phyloP scores from a whole-genome alignment of 2,888 invertebrate species.

The Neelides folsomi region DNA sequence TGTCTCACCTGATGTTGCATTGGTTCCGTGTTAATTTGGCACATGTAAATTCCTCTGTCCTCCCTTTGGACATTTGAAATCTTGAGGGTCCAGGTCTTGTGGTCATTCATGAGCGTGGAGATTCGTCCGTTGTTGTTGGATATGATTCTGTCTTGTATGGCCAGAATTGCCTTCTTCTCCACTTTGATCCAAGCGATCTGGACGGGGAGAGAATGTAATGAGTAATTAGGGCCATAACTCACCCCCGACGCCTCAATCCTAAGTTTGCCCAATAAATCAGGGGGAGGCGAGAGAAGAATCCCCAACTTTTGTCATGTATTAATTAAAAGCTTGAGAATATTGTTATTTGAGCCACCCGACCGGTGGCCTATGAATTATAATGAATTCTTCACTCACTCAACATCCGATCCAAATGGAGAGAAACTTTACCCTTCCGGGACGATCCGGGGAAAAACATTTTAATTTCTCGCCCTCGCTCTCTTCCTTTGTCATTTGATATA shows the following conservation, averaged over 20 bases:
- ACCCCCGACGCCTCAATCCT: slow-evolving; percentile 9
- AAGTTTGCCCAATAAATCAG: too few relatives aligned
- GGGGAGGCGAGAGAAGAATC: slow-evolving; percentile 19
- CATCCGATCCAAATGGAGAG: slow-evolving; percentile 9
- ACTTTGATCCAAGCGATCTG: slow-evolving; percentile 92
- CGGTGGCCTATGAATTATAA: too few relatives aligned
- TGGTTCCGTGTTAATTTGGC: slow-evolving; percentile 86
- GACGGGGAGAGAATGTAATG: slow-evolving; percentile 10
- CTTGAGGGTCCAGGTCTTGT: slow-evolving; percentile 70
- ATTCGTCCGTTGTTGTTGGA: slow-evolving; percentile 82
- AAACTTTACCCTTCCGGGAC: too few relatives aligned
- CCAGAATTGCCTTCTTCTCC: slow-evolving; percentile 62
- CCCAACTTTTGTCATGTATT: slow-evolving; percentile 33
- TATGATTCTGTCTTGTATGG: slow-evolving; percentile 85
- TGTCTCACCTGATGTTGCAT: slow-evolving; percentile 88
- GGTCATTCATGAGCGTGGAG: slow-evolving; percentile 76
- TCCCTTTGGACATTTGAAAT: slow-evolving; percentile 71
- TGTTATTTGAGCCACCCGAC: slow-evolving; percentile 19
- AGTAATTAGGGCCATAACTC: slow-evolving; percentile 32
- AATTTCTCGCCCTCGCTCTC: too few relatives aligned
- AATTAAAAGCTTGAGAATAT: slow-evolving; percentile 33
- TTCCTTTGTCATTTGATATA: too few relatives aligned
- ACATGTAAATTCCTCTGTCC: slow-evolving; percentile 77
- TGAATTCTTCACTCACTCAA: slow-evolving; percentile 4
- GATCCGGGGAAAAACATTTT: too few relatives aligned